Evolutionary conservation across 1,140 invertebrate species (phyloP).

Genomic region (Orussus abietinus): DNA sequence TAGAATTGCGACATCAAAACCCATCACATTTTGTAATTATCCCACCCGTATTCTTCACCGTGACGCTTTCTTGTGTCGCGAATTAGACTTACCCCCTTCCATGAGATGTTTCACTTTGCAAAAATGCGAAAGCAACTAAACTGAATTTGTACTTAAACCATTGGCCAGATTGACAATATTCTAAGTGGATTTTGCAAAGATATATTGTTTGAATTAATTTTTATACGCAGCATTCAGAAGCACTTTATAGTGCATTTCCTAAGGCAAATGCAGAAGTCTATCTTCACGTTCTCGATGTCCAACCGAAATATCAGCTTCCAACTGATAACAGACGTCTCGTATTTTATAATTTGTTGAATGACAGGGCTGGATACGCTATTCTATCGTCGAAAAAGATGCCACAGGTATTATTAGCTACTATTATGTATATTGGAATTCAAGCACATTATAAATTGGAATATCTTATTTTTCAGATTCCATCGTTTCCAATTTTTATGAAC

Average conservation of each 20-base stretch:
- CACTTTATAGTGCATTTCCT: constrained; percentile 49
- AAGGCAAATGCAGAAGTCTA: constrained; percentile 27
- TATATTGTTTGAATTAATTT: too few species aligned
- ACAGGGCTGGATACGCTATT: constrained; percentile 54
- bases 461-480: constrained; percentile 55
- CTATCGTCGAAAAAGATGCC: constrained; percentile 59
- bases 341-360: constrained; percentile 38
- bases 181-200: constrained; percentile 11
- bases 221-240: constrained; percentile 49
- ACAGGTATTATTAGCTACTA: constrained; percentile 28
- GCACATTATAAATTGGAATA: constrained; percentile 4
- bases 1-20: too few species aligned
- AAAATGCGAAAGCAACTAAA: too few species aligned
- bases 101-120: too few species aligned
- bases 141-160: too few species aligned
- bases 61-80: too few species aligned
- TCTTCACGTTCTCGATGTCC: constrained; percentile 63
- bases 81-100: too few species aligned
- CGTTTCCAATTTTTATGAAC: constrained; percentile 83
- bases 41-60: too few species aligned
- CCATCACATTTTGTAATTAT: too few species aligned
- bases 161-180: too few species aligned
- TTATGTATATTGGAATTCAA: neutral
- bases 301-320: constrained; percentile 47
- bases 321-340: constrained; percentile 35